Base-by-base conservation (phyloP, 30 jellyfish, hydroid and myxozoan genomes). In the Sanderia malayensis region DNA sequence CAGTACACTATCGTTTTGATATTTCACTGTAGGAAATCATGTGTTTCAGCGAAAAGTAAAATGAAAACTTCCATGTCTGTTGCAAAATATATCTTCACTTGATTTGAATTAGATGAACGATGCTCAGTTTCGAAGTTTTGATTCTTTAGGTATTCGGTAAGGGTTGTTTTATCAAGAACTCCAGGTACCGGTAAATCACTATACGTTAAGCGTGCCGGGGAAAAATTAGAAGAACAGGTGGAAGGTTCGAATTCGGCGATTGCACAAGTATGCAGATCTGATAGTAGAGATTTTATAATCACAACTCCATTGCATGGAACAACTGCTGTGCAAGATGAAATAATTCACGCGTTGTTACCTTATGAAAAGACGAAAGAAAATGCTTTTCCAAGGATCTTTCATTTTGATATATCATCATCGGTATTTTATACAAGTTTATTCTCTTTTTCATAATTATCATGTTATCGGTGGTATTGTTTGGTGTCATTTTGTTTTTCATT, bases 121-220 rank as follows among this genome's bases (percentile, higher is more conserved):
- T n/a, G n/a, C n/a, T n/a, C n/a, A n/a, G n/a, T 58, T 76, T 29
- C 10, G 17, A 22, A 25, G 15, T 60, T 24, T 61, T 19, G 19
- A 31, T 73, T 37, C 25, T 58, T 0, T 67, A 85, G 95, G 31
- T 76, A 67, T 46, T 66, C 80, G 22, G 80, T 73, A 3, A 86
- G 85, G n/a, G 95, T 85, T 32, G 74, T 85, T 70, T 74, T 66
- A 30, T 85, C 95, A 30, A 13, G 9, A 22, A 75, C 80, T 25
- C 76, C 86, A 1, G 95, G 95, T 17, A 85, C 85, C 33, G 95
- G 95, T 1, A 85, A 85, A 68, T 85, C 95, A 0, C 55, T 74
- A 17, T 68, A 24, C 26, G 71, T 75, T 20, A 28, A 63, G 23
- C 31, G 74, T 26, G 41, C 45, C 23, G 90, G 91, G 9, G 68